These are phyloP conservation scores for Brachycybe producta DNA, from an alignment of 2,888 invertebrate species.

Conservation along the genomic window DNA sequence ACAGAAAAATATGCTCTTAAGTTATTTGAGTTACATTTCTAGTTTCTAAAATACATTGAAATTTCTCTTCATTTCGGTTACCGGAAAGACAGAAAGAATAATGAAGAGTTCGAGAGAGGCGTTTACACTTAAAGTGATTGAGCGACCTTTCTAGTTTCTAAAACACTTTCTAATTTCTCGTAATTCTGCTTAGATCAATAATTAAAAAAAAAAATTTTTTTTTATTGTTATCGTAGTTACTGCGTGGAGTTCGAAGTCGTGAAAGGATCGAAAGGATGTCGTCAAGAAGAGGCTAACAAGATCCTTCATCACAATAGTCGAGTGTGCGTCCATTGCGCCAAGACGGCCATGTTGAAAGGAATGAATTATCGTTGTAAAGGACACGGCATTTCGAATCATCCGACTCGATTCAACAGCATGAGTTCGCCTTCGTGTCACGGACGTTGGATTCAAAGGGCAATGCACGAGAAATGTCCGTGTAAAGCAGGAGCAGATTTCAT, in stretches of 20 bases:
- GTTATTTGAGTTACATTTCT: too few species aligned
- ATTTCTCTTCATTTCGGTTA: too few species aligned
- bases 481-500: slow-evolving; percentile 31
- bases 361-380: slow-evolving; percentile 70
- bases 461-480: slow-evolving; percentile 32
- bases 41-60: too few species aligned
- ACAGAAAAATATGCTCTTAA: too few species aligned
- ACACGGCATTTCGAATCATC: slow-evolving; percentile 60
- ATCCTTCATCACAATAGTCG: slow-evolving; percentile 55
- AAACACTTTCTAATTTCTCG: too few species aligned
- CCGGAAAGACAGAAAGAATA: too few species aligned
- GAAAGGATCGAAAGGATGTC: slow-evolving; percentile 68
- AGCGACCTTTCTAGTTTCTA: too few species aligned
- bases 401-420: slow-evolving; percentile 70
- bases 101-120: too few species aligned
- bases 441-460: slow-evolving; percentile 56
- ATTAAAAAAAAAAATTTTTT: slow-evolving; percentile 4
- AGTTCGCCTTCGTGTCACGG: slow-evolving; percentile 79
- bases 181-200: too few species aligned
- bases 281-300: slow-evolving; percentile 57
- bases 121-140: too few species aligned
- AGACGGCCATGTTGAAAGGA: slow-evolving; percentile 60
- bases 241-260: slow-evolving; percentile 72
- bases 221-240: slow-evolving; percentile 48
- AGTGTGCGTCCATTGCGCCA: slow-evolving; percentile 69